These are phyloP conservation scores for Coregonus ussuriensis DNA, from an alignment of 2,797 vertebrate genomes.

Conservation along the genomic window DNA sequence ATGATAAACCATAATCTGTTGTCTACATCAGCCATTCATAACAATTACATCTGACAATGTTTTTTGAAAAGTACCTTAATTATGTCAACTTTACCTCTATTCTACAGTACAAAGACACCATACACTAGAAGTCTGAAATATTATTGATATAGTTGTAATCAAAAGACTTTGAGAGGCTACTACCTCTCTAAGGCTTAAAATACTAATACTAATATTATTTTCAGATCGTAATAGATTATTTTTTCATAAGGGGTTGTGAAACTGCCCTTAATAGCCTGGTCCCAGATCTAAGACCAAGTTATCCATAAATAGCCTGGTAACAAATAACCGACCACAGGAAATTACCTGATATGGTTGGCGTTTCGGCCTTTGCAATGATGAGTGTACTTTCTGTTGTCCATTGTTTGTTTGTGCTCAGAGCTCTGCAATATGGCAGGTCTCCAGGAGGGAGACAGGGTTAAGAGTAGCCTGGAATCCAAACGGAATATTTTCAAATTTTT, in stretches of 20 bases:
- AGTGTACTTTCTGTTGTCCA: slow-evolving; percentile 40
- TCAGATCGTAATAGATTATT: slow-evolving; percentile 17
- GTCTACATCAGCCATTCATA: slow-evolving; percentile 61
- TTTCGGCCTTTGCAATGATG: slow-evolving; percentile 22
- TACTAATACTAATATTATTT: slow-evolving; percentile 8
- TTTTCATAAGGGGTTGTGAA: slow-evolving; percentile 31
- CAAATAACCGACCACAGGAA: slow-evolving; percentile 21
- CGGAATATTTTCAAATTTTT: not conserved
- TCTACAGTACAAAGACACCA: slow-evolving; percentile 72
- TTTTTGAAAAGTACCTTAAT: slow-evolving; percentile 58
- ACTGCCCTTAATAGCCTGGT: slow-evolving; percentile 17
- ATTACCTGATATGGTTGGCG: not conserved
- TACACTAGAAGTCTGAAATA: slow-evolving; percentile 63
- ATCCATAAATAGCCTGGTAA: slow-evolving; percentile 5
- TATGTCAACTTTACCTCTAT: slow-evolving; percentile 67
- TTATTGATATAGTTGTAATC: slow-evolving; percentile 57
- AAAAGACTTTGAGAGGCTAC: slow-evolving; percentile 50
- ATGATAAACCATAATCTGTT: slow-evolving; percentile 57
- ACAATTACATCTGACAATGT: slow-evolving; percentile 63
- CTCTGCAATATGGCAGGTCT: slow-evolving; percentile 48
- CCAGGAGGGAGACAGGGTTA: slow-evolving; percentile 32
- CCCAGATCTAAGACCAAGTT: not conserved
- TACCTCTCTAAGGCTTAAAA: slow-evolving; percentile 56
- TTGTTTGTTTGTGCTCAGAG: slow-evolving; percentile 52
- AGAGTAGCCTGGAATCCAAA: not conserved